phyloP scores from a whole-genome alignment of 2,113 vertebrate species.

The Protobothrops mucrosquamatus region DNA sequence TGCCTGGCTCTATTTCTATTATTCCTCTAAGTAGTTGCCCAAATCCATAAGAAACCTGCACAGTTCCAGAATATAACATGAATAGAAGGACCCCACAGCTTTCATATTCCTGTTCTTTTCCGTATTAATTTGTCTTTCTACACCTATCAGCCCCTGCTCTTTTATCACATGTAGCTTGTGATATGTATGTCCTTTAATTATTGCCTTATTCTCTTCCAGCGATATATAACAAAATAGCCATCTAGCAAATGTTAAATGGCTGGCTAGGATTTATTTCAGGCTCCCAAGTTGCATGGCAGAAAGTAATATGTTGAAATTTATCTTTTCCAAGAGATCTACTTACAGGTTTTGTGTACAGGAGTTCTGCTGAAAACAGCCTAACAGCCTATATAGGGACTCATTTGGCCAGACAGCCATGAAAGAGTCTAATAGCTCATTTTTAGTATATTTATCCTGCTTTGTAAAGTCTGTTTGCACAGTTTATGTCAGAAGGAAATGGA shows the following conservation, averaged over 20 bases:
- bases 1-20: not conserved
- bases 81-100: not conserved
- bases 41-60: not conserved
- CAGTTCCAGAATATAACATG: not conserved
- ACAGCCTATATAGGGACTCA: no score
- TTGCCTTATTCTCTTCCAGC: not conserved
- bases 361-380: not conserved
- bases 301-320: not conserved
- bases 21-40: not conserved
- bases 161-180: not conserved
- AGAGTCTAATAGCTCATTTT: not conserved
- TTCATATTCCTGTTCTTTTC: not conserved
- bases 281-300: not conserved
- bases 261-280: not conserved
- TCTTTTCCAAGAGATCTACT: not conserved
- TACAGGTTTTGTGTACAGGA: not conserved
- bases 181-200: not conserved
- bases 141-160: not conserved
- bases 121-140: not conserved
- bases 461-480: not conserved
- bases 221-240: not conserved
- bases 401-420: no score
- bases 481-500: not conserved
- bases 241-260: not conserved
- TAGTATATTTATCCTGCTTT: not conserved